Evolutionary conservation across 2,888 invertebrate genomes (phyloP), one percentile per base, ranked within the genome.

Genomic region (Darwinula stevensoni): DNA sequence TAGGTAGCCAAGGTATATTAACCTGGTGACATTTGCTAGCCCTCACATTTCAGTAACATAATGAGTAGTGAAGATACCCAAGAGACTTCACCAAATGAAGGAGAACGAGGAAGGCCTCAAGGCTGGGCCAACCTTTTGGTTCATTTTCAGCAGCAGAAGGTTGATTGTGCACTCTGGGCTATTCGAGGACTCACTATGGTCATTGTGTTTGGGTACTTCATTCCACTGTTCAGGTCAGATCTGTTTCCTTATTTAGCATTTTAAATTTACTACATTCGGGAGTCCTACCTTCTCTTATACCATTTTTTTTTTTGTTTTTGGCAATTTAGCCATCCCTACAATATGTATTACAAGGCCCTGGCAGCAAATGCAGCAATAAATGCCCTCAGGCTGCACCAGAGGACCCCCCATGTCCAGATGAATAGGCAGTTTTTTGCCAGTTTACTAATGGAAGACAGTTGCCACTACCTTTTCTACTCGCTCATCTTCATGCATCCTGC

Each of bases 401-500:
- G 94, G 37, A 58, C 94, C 41, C 84, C 86, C 14, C 59, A 65
- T 38, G 71, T 86, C 43, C 62, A 70, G 35, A 57, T 91, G 34
- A 73, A 66, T 17, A 59, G 74, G 37, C 73, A 76, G 49, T 94
- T 86, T 53, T 53, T 91, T 36, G 62, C 65, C 4, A 55, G 63
- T 31, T 56, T 94, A 41, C 59, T 82, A 43, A 51, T 70, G 15
- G 39, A 39, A 26, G 59, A 60, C 42, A 84, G 86, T 43, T 86
- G 80, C 38, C 97, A 97, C 51, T 97, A 97, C 48, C 59, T 97
- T 39, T 69, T 94, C 56, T 97, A 74, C 54, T 80, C 86, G 29
- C 56, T 88, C 42, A 78, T 94, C 47, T 97, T 97, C 53, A 62
- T 91, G 45, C 82, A 75, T 51, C 72, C 73, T 18, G 59, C 70